Evolutionary conservation across 92 coral and sea anemone genomes (phyloP).

Genomic region (Palythoa heliodiscus): DNA sequence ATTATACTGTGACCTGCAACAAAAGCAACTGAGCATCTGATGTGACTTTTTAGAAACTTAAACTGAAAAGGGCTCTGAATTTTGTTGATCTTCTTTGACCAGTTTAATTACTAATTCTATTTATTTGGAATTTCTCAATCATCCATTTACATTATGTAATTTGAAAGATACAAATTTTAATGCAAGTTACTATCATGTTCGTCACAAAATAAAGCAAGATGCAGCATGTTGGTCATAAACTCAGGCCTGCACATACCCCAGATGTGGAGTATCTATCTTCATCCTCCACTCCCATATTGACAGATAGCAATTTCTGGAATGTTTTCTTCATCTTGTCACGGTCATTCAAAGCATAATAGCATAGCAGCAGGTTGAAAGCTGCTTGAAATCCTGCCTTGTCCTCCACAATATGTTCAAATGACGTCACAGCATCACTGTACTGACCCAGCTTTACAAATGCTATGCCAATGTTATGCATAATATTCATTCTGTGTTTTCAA

Average conservation of each 20-base stretch:
- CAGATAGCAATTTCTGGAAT: constrained; percentile 87
- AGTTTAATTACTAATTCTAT: too few species aligned
- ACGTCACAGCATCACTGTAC: constrained; percentile 96
- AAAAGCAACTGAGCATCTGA: too few species aligned
- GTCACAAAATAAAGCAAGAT: neutral
- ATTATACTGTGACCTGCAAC: too few species aligned
- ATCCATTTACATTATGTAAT: too few species aligned
- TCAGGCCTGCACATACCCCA: constrained; percentile 57
- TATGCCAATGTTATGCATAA: constrained; percentile 97
- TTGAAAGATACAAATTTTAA: too few species aligned
- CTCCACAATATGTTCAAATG: constrained; percentile 97
- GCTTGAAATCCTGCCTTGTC: constrained; percentile 93
- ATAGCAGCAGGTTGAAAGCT: constrained; percentile 91
- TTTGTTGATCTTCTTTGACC: too few species aligned
- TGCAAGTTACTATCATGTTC: too few species aligned
- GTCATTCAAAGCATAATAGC: constrained; percentile 95
- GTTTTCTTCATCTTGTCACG: constrained; percentile 98
- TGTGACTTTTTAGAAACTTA: too few species aligned
- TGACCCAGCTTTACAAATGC: constrained; percentile 94
- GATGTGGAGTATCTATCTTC: constrained; percentile 92
- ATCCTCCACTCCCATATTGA: constrained; percentile 89
- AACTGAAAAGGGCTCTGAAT: too few species aligned
- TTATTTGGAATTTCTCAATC: too few species aligned
- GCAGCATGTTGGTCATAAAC: neutral
- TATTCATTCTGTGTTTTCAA: constrained; percentile 69